Base-by-base conservation (phyloP, 2,797 vertebrate genomes). In the Chelmon rostratus region DNA sequence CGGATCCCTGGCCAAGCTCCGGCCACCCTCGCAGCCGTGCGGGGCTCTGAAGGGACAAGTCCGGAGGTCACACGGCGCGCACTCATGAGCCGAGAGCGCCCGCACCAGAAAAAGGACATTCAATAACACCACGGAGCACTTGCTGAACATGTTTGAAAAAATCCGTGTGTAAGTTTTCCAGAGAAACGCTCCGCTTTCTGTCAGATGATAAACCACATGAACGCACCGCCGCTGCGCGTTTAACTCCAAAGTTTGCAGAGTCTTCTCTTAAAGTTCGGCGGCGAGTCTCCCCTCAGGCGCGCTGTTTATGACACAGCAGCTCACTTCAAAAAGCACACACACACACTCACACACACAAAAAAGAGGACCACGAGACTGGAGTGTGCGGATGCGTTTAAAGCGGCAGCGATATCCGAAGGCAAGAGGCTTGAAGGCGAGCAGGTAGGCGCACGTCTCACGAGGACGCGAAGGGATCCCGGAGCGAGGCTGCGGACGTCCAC, bases 31-130 rank as follows among this genome's bases (percentile, higher is more conserved):
- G 71, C 96, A 96, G 84, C 76, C 88, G 62, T 79, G 90, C 52
- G 90, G 72, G 31, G 88, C 49, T 69, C 85, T 82, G 56, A 59
- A 52, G 16, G 93, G 85, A 85, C 95, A 96, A 4, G 89, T 86
- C 83, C 95, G 92, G 73, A 93, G 89, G 44, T 90, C 58, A 73
- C 96, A 96, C 62, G 94, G 93, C 73, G 92, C 81, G 86, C 95
- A 96, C 78, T 93, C 92, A 3, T 89, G 84, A 73, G 92, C 91
- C 72, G 64, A 79, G 40, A 92, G 81, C 78, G 81, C 92, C 37
- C 91, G 94, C 58, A 88, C 82, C 86, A 94, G 53, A 68, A 93
- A 84, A 1, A 91, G 86, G 54, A 92, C 83, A 31, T 78, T 85
- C 64, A 94, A 25, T 4, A 95, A 37, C 77, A 87, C 82, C 31